phyloP scores from a whole-genome alignment of 1,140 invertebrate genomes.

The Xylocopa sonorina region DNA sequence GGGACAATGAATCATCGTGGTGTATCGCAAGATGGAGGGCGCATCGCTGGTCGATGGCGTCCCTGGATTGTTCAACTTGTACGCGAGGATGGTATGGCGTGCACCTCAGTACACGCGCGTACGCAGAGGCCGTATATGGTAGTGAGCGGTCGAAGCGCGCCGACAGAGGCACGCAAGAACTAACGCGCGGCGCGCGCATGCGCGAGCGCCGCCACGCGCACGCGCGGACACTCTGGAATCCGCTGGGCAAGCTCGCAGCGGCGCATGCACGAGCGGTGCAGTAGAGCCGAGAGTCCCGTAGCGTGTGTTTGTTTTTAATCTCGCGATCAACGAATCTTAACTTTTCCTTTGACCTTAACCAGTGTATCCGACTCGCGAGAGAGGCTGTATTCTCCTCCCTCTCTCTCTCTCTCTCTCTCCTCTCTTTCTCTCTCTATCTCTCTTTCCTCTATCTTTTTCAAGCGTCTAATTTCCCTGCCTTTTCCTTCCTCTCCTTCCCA shows the following conservation, averaged over 20 bases:
- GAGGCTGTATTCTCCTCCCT: constrained; percentile 43
- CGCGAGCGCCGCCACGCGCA: constrained; percentile 40
- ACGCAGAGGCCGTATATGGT: constrained; percentile 79
- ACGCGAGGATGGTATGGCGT: constrained; percentile 56
- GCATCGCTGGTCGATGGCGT: not conserved
- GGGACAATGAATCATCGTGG: too few relatives aligned
- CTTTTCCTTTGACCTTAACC: constrained; percentile 48
- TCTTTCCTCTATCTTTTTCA: not conserved
- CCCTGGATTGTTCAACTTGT: constrained; percentile 62
- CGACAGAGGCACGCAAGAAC: constrained; percentile 49
- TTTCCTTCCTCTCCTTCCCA: constrained; percentile 1
- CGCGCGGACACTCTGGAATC: constrained; percentile 35
- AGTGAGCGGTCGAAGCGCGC: constrained; percentile 75
- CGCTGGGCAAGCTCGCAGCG: constrained; percentile 41
- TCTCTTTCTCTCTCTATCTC: not conserved
- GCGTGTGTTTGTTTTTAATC: constrained; percentile 65
- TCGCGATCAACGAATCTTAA: constrained; percentile 50
- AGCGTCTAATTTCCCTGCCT: not conserved
- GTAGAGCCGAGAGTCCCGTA: constrained; percentile 77
- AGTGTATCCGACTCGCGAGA: constrained; percentile 56
- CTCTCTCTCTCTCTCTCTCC: constrained; percentile 22
- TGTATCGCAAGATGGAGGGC: constrained; percentile 19
- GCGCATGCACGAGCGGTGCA: constrained; percentile 73
- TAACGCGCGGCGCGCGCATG: constrained; percentile 46
- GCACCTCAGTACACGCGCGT: constrained; percentile 66